Percentiles rank a stretch among this genome's conserved stretches.
These are phyloP conservation scores for Netelia melanura DNA, from an alignment of 2,888 invertebrate species.

Conservation along the genomic window DNA sequence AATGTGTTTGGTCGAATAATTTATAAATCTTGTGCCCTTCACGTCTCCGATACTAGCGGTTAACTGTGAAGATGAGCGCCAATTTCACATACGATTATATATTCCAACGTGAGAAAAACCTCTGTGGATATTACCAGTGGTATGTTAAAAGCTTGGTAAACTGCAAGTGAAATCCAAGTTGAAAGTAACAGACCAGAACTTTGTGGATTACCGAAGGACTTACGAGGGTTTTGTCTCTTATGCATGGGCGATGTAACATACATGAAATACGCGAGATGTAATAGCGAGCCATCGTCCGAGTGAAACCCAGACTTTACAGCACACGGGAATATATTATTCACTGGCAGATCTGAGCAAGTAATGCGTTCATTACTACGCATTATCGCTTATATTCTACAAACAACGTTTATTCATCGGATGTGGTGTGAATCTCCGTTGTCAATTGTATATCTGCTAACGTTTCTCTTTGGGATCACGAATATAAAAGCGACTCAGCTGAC, in stretches of 20 bases:
- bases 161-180: slow-evolving; percentile 59
- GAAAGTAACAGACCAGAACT: slow-evolving; percentile 59
- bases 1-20: background rate
- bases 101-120: background rate
- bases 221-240: slow-evolving; percentile 51
- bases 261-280: slow-evolving; percentile 30
- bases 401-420: background rate
- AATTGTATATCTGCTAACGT: background rate
- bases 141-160: slow-evolving; percentile 50
- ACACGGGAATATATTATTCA: background rate
- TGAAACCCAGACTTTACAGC: slow-evolving; percentile 6
- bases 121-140: background rate
- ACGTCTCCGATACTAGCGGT: background rate
- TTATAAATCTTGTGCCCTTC: background rate
- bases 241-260: slow-evolving; percentile 24
- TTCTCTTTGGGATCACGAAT: background rate
- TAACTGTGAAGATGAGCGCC: background rate
- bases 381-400: background rate
- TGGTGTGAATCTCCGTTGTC: background rate
- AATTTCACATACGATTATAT: background rate
- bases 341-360: background rate
- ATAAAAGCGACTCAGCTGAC: background rate
- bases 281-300: slow-evolving; percentile 5
- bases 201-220: slow-evolving; percentile 60
- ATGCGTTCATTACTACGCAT: background rate